Percentiles rank a stretch among this genome's conserved stretches.
phyloP scores from a whole-genome alignment of 2,797 vertebrate species.

The Cheirogaleus major region DNA sequence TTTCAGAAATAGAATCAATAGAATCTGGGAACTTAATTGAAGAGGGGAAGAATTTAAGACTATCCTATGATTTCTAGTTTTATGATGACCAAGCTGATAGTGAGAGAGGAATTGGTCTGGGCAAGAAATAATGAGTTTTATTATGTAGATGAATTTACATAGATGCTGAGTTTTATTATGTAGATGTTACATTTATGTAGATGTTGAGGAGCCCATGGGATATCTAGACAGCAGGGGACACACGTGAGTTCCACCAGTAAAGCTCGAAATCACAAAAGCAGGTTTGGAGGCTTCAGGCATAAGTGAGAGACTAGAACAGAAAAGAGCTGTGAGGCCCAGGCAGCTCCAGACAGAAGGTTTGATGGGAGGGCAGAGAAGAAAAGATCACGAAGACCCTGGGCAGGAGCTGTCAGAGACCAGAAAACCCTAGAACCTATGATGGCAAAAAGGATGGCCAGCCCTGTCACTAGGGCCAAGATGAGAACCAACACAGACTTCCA shows the following conservation, averaged over 20 bases:
- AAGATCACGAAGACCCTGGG: neutral
- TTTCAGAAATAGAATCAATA: neutral
- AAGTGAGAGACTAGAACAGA: neutral
- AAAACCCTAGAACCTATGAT: neutral
- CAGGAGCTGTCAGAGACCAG: neutral
- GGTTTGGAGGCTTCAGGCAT: neutral
- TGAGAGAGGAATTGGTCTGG: neutral
- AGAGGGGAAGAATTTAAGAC: neutral
- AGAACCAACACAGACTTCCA: too few relatives aligned
- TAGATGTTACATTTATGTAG: neutral
- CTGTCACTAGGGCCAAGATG: neutral
- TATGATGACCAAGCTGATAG: neutral
- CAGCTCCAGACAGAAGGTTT: neutral
- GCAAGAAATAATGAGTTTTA: neutral
- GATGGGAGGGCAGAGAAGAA: neutral
- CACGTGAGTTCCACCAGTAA: neutral
- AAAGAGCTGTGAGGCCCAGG: neutral
- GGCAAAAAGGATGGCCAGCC: neutral
- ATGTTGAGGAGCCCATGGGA: neutral
- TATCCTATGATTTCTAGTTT: neutral
- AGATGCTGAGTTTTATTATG: neutral
- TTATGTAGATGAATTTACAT: too few relatives aligned
- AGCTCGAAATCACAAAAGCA: too few relatives aligned
- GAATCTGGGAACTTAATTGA: neutral
- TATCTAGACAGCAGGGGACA: neutral